Evolutionary conservation across 2,888 invertebrate species (phyloP).

Genomic region (Caenorhabditis auriculariae): DNA sequence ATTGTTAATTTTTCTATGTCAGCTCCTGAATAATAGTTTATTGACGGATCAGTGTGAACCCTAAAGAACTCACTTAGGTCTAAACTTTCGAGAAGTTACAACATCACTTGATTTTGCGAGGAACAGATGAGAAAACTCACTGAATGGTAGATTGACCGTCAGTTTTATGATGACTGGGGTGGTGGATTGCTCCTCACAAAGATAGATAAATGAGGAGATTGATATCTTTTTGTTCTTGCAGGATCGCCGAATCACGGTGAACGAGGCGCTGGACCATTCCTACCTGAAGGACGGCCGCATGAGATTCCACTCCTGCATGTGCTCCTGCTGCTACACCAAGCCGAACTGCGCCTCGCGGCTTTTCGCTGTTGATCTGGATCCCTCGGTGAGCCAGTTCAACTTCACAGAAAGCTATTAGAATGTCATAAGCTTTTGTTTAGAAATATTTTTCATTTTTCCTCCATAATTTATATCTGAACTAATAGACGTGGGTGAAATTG

Average conservation of each 20-base stretch:
- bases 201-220: background rate
- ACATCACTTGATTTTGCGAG: background rate
- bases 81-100: background rate
- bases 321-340: constrained; percentile 80
- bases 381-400: constrained; percentile 39
- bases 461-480: no score
- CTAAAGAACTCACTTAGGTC: no score
- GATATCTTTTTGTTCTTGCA: constrained; percentile 11
- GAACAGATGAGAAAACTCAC: no score
- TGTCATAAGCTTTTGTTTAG: no score
- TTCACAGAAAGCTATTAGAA: background rate
- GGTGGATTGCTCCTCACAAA: background rate
- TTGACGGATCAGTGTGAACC: no score
- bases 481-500: no score
- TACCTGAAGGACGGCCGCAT: constrained; percentile 96
- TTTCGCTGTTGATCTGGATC: constrained; percentile 51
- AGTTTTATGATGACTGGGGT: background rate
- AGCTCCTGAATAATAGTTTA: no score
- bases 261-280: constrained; percentile 92
- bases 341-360: constrained; percentile 35
- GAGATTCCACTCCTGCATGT: constrained; percentile 99
- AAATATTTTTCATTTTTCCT: background rate
- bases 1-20: no score
- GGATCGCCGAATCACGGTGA: constrained; percentile 78
- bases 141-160: no score